Base-by-base conservation (phyloP, 2,888 invertebrate genomes). In the Melanophora roralis region DNA sequence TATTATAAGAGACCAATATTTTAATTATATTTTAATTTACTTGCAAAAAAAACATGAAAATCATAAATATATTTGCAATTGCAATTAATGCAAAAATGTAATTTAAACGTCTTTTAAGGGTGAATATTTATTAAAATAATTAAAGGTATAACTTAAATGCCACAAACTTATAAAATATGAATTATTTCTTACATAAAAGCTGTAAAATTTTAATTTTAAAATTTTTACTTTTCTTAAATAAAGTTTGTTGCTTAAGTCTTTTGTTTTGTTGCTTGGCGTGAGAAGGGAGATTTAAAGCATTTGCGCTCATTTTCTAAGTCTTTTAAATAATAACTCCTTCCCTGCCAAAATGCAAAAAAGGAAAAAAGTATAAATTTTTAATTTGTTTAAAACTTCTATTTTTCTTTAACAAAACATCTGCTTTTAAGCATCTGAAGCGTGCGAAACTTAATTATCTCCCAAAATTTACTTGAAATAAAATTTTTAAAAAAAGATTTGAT, bases 41-140 rank as follows among this genome's bases (percentile, higher is more conserved):
- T 45, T 27, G 16, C 12, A 36, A 16, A 16, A 34, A 62, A 55
- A 68, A 16, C 12, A 36, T 21, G n/a, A 40, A 62, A 62, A 68
- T 45, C 27, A 19, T 27, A 40, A 55, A 47, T 34, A 65, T 7
- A 55, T 65, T 47, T 64, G 55, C 73, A 65, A 27, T 57, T 65
- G 47, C 57, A 65, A 32, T 65, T 40, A 47, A 64, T 73, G 73
- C 53, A 57, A 73, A 73, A 57, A 57, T 21, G 55, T 65, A 73
- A 65, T 59, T 27, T 5, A 6, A 3, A 27, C 3, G 32, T 49
- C 47, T 14, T 21, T 23, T 60, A 69, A 69, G 69, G 64, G 69
- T 76, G 57, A 55, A 71, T 57, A 57, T 69, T 55, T 67, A 47
- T 16, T 64, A 77, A 77, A 77, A 57, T 71, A 69, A 65, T 69